phyloP scores from a whole-genome alignment of 2,113 vertebrate genomes.

The Pteronura brasiliensis region DNA sequence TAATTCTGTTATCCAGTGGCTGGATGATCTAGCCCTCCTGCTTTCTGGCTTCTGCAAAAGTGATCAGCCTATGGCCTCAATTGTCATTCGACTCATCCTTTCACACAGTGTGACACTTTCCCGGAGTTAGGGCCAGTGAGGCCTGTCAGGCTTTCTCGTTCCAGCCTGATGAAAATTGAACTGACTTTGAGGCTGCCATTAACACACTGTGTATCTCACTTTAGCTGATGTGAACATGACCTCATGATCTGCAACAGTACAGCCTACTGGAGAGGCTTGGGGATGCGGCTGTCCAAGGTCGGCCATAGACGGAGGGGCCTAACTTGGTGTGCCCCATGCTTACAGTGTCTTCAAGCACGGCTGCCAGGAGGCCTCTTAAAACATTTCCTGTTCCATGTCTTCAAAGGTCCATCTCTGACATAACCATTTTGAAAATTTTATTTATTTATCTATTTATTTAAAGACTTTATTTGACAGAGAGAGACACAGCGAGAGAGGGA shows the following conservation, averaged over 20 bases:
- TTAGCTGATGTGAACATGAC: neutral
- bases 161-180: neutral
- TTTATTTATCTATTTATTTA: too few species aligned
- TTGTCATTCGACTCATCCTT: neutral
- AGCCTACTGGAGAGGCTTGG: neutral
- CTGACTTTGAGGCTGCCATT: neutral
- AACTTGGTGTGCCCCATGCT: neutral
- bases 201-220: neutral
- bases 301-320: too few species aligned
- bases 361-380: neutral
- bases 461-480: too few species aligned
- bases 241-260: neutral
- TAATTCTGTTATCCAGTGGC: neutral
- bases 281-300: neutral
- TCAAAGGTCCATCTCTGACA: neutral
- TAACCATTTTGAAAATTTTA: neutral
- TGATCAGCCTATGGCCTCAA: neutral
- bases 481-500: too few species aligned
- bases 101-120: neutral
- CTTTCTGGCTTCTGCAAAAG: neutral
- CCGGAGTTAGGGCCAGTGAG: neutral
- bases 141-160: neutral
- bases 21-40: neutral
- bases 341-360: neutral
- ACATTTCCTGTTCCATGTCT: neutral